Evolutionary conservation across 2,797 vertebrate genomes (phyloP), one percentile per base, ranked within the genome.

Genomic region (Pelodytes ibericus): DNA sequence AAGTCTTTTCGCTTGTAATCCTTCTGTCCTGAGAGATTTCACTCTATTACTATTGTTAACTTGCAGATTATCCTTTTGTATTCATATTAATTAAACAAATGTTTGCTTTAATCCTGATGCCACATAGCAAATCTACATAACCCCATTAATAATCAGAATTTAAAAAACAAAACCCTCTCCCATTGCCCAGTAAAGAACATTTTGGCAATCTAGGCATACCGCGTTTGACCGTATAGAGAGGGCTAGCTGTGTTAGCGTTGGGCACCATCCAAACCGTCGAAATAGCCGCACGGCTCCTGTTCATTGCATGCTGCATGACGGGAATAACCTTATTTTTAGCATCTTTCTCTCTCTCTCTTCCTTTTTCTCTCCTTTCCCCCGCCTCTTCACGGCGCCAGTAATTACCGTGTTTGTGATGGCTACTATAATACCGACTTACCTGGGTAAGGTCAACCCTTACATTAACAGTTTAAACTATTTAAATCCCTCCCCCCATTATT

Each of bases 381-480:
- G 87, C 92, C 89, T 94, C 94, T 91, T 92, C 91, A 93, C 93
- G 88, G 90, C 91, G 94, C 94, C 96, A 99, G 97, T 98, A 99
- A 96, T 98, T 98, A 99, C 94, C 97, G 95, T 90, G 96, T 99
- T 93, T 99, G 97, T 94, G 98, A 99, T 84, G 98, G 97, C 93
- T 99, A 99, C 96, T 99, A 99, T 99, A 99, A 99, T 97, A 98
- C 97, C 90, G 97, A 99, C 96, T 99, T 99, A 93, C 97, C 97
- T 88, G 96, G 98, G 98, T 99, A 99, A 99, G 98, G 93, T 92
- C 93, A 90, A 92, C 89, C 90, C 89, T 88, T 92, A 89, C 91
- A 91, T 94, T 92, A 92, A 92, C 88, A 90, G 22, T 59, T 29
- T 13, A n/a, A 25, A 22, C 25, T 44, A 64, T 15, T 13, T 22